Percentiles rank a stretch among this genome's conserved stretches.
phyloP scores from a whole-genome alignment of 2,888 invertebrate genomes.

The Actias luna region DNA sequence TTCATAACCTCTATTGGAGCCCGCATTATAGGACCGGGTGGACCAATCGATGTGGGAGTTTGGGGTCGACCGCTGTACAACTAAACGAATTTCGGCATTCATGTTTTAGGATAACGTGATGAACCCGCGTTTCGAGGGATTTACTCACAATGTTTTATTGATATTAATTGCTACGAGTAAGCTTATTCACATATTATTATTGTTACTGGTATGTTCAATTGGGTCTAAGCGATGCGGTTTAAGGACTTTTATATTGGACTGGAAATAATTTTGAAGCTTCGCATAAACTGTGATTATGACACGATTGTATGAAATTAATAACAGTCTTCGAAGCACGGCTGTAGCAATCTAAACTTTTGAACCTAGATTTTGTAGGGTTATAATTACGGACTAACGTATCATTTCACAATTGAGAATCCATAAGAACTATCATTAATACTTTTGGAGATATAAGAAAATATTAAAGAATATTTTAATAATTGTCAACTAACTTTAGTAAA shows the following conservation, averaged over 20 bases:
- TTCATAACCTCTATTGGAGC: constrained; percentile 63
- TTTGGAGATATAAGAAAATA: too few relatives aligned
- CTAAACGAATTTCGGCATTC: constrained; percentile 55
- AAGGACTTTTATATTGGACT: not conserved
- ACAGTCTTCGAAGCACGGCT: not conserved
- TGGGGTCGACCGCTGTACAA: constrained; percentile 47
- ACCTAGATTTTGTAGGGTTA: not conserved
- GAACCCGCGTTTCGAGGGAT: constrained; percentile 10
- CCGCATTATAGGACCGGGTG: constrained; percentile 67
- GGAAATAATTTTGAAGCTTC: not conserved
- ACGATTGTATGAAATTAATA: not conserved
- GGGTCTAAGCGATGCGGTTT: not conserved
- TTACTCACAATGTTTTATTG: constrained; percentile 15
- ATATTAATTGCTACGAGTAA: constrained; percentile 9
- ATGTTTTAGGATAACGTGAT: constrained; percentile 28
- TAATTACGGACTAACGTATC: too few relatives aligned
- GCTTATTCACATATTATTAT: constrained; percentile 7
- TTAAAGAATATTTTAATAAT: too few relatives aligned
- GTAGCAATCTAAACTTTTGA: not conserved
- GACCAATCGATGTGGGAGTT: constrained; percentile 63
- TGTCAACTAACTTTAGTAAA: too few relatives aligned
- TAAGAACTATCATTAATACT: too few relatives aligned
- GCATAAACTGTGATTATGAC: not conserved
- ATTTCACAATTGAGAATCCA: too few relatives aligned
- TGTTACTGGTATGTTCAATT: not conserved